Base-by-base conservation (phyloP, 2,888 invertebrate genomes). In the Yponomeuta malinellus region DNA sequence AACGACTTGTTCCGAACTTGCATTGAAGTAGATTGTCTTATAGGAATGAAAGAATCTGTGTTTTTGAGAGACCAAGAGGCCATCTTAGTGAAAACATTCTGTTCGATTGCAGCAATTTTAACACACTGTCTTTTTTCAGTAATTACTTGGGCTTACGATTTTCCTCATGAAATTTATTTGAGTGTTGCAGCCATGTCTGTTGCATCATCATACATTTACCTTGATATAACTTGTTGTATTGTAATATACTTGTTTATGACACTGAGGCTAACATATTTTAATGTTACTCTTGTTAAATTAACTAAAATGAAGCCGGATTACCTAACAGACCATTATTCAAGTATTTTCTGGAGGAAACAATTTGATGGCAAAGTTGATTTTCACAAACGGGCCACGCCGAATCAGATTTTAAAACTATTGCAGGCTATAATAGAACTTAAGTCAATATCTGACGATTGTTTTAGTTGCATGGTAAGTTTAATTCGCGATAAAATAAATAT, bases 41-140 rank as follows among this genome's bases (percentile, higher is more conserved):
- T 90, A 0, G 88, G 87, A 12, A 74, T 77, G 1, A 73, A 81
- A n/a, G 82, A 87, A 73, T 88, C 89, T 0, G 78, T 76, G 66
- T 86, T 86, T 68, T 82, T 90, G 82, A 81, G 89, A 75, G 73
- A 79, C 5, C 73, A 80, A 3, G 75, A 76, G 2, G 72, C 76
- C 0, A 79, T 73, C 43, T 72, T 75, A 0, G 10, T 83, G 75
- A 23, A 48, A 72, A 31, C 48, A 72, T 23, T 37, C 78, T n/a
- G 71, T 74, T 5, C 2, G 10, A 29, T 4, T 3, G 29, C 65
- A 31, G 4, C 31, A 8, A 33, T 65, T 10, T 12, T 31, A 65
- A 65, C 31, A 9, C 31, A 10, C 23, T 31, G 29, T 65, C 4
- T 65, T 12, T n/a, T 10, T 8, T 6, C 29, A 33, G 12, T 10